These are phyloP conservation scores for Galaxias olidus DNA, from an alignment of 2,797 vertebrate species.

Conservation along the genomic window DNA sequence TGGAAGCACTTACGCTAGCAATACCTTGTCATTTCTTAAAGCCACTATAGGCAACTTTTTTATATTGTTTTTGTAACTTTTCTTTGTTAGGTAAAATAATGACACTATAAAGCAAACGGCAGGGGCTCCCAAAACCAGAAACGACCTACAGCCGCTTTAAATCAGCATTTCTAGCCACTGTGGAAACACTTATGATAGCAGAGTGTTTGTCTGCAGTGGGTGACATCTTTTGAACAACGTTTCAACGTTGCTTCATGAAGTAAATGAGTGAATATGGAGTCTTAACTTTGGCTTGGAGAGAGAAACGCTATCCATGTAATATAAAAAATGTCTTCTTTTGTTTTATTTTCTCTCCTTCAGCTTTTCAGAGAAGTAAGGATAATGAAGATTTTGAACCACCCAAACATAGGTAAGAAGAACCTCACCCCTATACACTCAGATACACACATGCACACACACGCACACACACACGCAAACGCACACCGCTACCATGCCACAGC, in stretches of 20 bases:
- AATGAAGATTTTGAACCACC: slow-evolving; percentile 99
- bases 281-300: too few species aligned
- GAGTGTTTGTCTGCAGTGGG: neutral
- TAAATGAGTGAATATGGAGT: too few species aligned
- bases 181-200: slow-evolving; percentile 12
- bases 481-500: neutral
- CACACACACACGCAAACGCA: neutral
- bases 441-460: slow-evolving; percentile 8
- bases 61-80: too few species aligned
- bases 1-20: slow-evolving; percentile 12
- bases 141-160: too few species aligned
- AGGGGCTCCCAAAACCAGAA: too few species aligned
- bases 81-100: too few species aligned
- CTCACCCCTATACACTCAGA: slow-evolving; percentile 9
- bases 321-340: too few species aligned
- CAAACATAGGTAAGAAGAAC: slow-evolving; percentile 90
- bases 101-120: too few species aligned
- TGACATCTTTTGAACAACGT: neutral
- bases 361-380: slow-evolving; percentile 99
- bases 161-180: slow-evolving; percentile 13
- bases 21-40: too few species aligned
- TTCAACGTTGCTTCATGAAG: neutral
- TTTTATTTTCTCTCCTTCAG: slow-evolving; percentile 72
- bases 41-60: too few species aligned
- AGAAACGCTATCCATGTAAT: too few species aligned